phyloP scores from a whole-genome alignment of 1,140 invertebrate species.

The Antheraea pernyi region DNA sequence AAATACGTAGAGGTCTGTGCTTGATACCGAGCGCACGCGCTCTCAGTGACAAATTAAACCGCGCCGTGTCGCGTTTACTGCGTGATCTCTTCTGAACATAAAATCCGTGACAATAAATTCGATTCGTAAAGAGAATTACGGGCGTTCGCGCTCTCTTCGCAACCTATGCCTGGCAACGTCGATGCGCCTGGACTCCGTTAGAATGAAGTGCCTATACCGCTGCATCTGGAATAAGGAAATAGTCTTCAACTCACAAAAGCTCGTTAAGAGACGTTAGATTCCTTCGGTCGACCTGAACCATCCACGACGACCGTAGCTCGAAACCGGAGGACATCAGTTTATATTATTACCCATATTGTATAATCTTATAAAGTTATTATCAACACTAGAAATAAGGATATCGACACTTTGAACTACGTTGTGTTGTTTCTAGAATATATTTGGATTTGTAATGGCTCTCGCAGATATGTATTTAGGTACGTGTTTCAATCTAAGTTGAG shows the following conservation, averaged over 20 bases:
- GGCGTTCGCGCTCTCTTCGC: slow-evolving; percentile 67
- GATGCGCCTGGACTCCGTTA: slow-evolving; percentile 72
- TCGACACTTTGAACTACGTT: slow-evolving; percentile 32
- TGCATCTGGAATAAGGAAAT: slow-evolving; percentile 94
- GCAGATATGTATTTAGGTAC: slow-evolving; percentile 71
- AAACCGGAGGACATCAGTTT: slow-evolving; percentile 59
- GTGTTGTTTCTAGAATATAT: slow-evolving; percentile 27
- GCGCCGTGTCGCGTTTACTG: slow-evolving; percentile 64
- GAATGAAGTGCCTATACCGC: slow-evolving; percentile 87
- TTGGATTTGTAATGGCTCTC: slow-evolving; percentile 66
- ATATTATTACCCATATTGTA: slow-evolving; percentile 57
- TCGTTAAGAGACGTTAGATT: slow-evolving; percentile 90
- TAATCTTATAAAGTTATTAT: slow-evolving; percentile 55
- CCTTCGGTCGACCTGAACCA: slow-evolving; percentile 33
- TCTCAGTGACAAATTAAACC: slow-evolving; percentile 54
- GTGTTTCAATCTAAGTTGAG: slow-evolving; percentile 36
- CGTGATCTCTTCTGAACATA: slow-evolving; percentile 36
- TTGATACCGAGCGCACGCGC: slow-evolving; percentile 43
- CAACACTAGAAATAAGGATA: slow-evolving; percentile 41
- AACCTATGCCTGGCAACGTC: slow-evolving; percentile 72
- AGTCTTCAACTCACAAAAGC: slow-evolving; percentile 93
- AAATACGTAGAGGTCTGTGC: slow-evolving; percentile 37
- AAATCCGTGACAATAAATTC: slow-evolving; percentile 76
- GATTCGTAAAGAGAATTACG: slow-evolving; percentile 53
- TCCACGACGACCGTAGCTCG: slow-evolving; percentile 66